Evolutionary conservation across 2,888 invertebrate genomes (phyloP).

Genomic region (Lacanobia wlatinum): DNA sequence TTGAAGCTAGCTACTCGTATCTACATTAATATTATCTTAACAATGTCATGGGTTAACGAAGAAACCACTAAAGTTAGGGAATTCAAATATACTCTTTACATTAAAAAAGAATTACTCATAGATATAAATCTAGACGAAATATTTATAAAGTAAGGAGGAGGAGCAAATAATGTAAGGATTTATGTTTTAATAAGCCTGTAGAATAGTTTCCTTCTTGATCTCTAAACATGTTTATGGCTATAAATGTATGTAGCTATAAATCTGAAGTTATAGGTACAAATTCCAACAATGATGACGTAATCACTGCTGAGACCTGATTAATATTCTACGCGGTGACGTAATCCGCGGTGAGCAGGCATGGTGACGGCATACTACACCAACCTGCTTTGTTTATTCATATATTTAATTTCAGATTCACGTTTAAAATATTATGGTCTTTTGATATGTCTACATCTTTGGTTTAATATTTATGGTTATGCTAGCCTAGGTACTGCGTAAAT

Average conservation of each 20-base stretch:
- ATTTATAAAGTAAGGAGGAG: too few relatives aligned
- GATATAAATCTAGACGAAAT: too few relatives aligned
- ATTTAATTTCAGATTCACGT: conserved; percentile 44
- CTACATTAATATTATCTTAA: too few relatives aligned
- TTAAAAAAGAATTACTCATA: too few relatives aligned
- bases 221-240: conserved; percentile 15
- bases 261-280: conserved; percentile 43
- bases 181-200: conserved; percentile 5
- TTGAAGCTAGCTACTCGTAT: too few relatives aligned
- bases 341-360: conserved; percentile 76
- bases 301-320: conserved; percentile 72
- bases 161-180: neutral
- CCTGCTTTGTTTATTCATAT: conserved; percentile 58
- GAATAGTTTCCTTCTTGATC: conserved; percentile 19
- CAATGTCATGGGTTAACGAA: too few relatives aligned
- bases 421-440: conserved; percentile 27
- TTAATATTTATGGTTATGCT: neutral
- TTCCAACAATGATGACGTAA: conserved; percentile 71
- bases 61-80: too few relatives aligned
- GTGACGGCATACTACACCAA: conserved; percentile 80
- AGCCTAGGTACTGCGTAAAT: neutral
- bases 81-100: too few relatives aligned
- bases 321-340: conserved; percentile 84
- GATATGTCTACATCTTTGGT: neutral
- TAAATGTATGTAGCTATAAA: conserved; percentile 22